Base-by-base conservation (phyloP, 2,797 vertebrate species). In the Hemitrygon akajei region DNA sequence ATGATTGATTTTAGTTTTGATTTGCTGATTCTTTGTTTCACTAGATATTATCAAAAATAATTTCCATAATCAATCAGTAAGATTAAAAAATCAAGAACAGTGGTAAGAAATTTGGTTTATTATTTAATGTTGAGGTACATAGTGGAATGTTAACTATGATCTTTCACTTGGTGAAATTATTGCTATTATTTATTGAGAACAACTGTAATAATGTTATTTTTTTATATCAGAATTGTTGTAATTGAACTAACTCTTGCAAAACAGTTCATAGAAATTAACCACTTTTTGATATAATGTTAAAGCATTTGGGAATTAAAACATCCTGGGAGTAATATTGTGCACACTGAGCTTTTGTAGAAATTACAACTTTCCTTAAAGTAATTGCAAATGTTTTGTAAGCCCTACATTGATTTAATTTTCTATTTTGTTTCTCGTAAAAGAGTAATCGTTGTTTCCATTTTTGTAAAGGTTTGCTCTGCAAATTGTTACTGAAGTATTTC, bases 1-100 rank as follows among this genome's bases (percentile, higher is more conserved):
- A 93, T 20, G 40, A 56, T 76, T 58, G 14, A 1, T 18, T 25
- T n/a, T 34, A 93, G 37, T 73, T 76, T 27, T 93, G 25, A 37
- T 76, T 93, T 93, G 71, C 30, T 47, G 37, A 76, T 93, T 37
- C 25, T 47, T 30, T 93, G 25, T 76, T 92, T 93, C 37, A 76
- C 7, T 12, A 58, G 47, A 75, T 76, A 93, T 93, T 30, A 93
- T 27, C 12, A 84, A 60, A 2, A 4, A 75, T 75, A 75, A 71
- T 66, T 66, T 37, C 0, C 25, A 37, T 71, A 40, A 40, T 25
- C 25, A 40, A 73, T 69, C 30, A 63, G 22, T 71, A 0, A 71
- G 27, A 60, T 86, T 89, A 66, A 63, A 22, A 89, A 69, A 30
- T 30, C 14, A 7, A 60, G 30, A 89, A 22, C 60, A 66, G 14